Conservation (phyloP, 1,140 invertebrate species). For the Diachasmimorpha longicaudata region DNA sequence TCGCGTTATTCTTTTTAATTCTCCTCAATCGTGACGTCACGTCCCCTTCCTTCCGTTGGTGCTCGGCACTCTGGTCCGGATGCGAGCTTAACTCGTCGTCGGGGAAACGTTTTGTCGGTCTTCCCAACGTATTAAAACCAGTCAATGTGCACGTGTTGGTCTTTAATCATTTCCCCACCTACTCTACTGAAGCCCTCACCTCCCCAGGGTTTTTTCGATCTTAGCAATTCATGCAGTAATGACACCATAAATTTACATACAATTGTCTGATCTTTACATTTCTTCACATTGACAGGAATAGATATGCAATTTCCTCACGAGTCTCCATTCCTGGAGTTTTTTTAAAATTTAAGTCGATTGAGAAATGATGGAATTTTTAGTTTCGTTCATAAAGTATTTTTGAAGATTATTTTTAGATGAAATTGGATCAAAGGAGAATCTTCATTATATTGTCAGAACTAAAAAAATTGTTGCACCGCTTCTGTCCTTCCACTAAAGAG, state of each 20-base stretch:
- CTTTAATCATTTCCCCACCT: background rate
- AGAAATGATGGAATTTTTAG: too few species aligned
- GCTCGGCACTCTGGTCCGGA: conserved; percentile 48
- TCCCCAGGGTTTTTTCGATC: background rate
- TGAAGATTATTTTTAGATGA: too few species aligned
- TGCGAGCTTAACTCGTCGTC: conserved; percentile 51
- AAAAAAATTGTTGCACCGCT: background rate
- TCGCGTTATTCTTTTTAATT: conserved; percentile 49
- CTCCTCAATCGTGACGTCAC: conserved; percentile 60
- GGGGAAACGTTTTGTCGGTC: conserved; percentile 15
- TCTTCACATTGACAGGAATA: too few species aligned
- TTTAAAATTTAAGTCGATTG: too few species aligned
- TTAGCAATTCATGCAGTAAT: background rate
- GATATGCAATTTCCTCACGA: too few species aligned
- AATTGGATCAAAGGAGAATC: too few species aligned
- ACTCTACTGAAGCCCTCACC: background rate
- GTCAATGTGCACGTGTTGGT: background rate
- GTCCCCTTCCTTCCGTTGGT: conserved; percentile 58
- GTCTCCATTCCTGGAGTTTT: too few species aligned
- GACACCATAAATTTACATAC: background rate
- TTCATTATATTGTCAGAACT: too few species aligned
- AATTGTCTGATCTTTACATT: background rate
- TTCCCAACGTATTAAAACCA: background rate
- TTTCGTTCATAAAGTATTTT: too few species aligned
- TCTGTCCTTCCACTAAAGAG: background rate